A percentile compares a stretch with the other conserved stretches of the same genome.
Conservation (phyloP, 1,140 invertebrate species). For the Mamestra configurata region DNA sequence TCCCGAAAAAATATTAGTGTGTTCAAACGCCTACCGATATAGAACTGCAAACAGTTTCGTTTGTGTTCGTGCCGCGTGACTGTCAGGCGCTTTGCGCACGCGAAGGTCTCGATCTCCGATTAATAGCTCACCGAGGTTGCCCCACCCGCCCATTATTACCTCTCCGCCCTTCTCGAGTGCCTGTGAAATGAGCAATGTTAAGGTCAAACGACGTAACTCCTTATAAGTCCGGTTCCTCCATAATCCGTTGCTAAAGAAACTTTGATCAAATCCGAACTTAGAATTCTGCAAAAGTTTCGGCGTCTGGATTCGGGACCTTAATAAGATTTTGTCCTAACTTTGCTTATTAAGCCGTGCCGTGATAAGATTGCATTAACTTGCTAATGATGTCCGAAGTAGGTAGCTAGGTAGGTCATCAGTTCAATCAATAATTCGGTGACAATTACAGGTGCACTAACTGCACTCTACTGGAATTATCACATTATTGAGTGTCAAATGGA, state of each 20-base stretch:
- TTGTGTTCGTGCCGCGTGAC: constrained; percentile 67
- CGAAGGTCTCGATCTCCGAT: constrained; percentile 78
- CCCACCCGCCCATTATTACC: constrained; percentile 75
- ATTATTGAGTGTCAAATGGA: no score
- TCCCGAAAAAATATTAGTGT: constrained; percentile 25
- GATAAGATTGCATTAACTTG: constrained; percentile 14
- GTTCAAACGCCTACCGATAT: constrained; percentile 67
- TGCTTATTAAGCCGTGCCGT: constrained; percentile 1
- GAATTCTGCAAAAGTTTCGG: constrained; percentile 9
- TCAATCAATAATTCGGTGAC: not conserved
- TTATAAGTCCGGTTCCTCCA: constrained; percentile 26
- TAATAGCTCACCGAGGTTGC: constrained; percentile 66
- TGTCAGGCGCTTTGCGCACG: constrained; percentile 75
- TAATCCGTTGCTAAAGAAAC: constrained; percentile 7
- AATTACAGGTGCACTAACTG: not conserved
- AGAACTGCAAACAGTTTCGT: constrained; percentile 64
- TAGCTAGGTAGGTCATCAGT: not conserved
- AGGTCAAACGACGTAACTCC: constrained; percentile 62
- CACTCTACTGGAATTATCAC: not conserved
- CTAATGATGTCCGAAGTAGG: not conserved
- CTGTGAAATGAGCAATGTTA: constrained; percentile 66
- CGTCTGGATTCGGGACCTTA: constrained; percentile 25
- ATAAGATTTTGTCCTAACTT: constrained; percentile 36
- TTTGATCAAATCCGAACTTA: constrained; percentile 45
- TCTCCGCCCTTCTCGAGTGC: constrained; percentile 66